These are phyloP conservation scores for Molossus alvarezi DNA, from an alignment of 2,797 vertebrate genomes.

Conservation along the genomic window DNA sequence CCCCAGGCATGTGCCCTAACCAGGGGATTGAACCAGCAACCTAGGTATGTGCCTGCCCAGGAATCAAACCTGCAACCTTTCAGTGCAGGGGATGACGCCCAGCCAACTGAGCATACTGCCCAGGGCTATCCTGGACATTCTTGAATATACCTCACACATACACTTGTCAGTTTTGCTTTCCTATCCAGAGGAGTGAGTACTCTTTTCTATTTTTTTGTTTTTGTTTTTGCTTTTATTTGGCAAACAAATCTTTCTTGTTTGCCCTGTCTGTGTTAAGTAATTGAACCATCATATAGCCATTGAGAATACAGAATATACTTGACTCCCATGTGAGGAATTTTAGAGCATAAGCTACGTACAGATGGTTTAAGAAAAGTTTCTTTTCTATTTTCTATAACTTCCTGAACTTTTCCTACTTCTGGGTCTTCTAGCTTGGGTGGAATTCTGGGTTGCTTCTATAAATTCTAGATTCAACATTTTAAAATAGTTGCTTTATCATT, in stretches of 20 bases:
- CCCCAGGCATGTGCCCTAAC: no score
- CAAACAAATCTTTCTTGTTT: constrained; percentile 37
- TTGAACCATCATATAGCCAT: neutral
- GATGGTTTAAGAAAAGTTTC: neutral
- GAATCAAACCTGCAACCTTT: no score
- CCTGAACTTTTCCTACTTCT: constrained; percentile 14
- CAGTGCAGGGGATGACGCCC: no score
- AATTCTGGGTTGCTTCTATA: constrained; percentile 19
- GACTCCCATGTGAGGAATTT: neutral
- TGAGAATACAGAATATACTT: constrained; percentile 20
- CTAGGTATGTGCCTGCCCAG: no score
- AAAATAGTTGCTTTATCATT: neutral
- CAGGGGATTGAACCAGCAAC: no score
- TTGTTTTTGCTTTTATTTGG: neutral
- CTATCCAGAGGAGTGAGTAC: no score
- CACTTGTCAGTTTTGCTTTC: constrained; percentile 9
- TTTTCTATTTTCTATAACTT: constrained; percentile 28
- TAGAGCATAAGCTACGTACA: neutral
- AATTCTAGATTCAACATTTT: constrained; percentile 27
- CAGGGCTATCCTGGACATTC: neutral
- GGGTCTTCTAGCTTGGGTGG: neutral
- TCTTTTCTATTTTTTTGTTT: neutral
- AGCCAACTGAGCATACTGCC: no score
- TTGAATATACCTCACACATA: neutral
- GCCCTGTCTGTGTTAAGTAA: neutral